Conservation (phyloP, 2,797 vertebrate species). For the Acanthiza pusilla region DNA sequence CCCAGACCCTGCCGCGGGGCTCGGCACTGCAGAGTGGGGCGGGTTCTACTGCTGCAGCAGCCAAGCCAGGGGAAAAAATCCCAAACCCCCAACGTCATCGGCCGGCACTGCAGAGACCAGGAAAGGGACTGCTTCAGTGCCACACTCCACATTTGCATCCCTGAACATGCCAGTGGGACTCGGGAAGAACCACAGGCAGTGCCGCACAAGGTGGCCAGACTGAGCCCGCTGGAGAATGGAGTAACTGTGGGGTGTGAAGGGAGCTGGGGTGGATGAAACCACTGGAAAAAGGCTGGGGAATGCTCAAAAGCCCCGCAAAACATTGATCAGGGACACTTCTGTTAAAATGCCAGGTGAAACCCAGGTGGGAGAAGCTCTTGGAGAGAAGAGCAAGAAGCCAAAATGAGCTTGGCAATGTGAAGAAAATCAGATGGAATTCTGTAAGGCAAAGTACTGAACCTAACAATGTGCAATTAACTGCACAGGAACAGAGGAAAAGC, state of each 20-base stretch:
- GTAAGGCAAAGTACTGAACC: background rate
- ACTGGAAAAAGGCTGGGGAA: background rate
- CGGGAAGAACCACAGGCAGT: fast-evolving
- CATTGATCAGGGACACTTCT: too few relatives aligned
- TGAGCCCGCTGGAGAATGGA: fast-evolving
- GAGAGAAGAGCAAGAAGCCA: background rate
- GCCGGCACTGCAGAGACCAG: background rate
- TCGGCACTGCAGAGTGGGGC: background rate
- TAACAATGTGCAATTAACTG: background rate
- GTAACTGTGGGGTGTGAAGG: background rate
- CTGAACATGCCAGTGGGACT: fast-evolving
- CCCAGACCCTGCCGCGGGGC: background rate
- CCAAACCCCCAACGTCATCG: background rate
- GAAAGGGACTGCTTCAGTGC: background rate
- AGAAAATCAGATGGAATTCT: background rate
- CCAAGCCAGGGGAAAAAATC: background rate
- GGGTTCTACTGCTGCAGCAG: background rate
- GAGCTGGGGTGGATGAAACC: background rate
- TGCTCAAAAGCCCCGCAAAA: fast-evolving
- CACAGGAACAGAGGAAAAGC: background rate
- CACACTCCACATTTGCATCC: fast-evolving
- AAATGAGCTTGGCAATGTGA: background rate
- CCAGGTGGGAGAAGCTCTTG: background rate
- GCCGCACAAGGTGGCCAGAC: background rate
- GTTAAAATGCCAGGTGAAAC: background rate